These are phyloP conservation scores for Philotrypesis tridentata DNA, from an alignment of 1,140 invertebrate species.

Conservation along the genomic window DNA sequence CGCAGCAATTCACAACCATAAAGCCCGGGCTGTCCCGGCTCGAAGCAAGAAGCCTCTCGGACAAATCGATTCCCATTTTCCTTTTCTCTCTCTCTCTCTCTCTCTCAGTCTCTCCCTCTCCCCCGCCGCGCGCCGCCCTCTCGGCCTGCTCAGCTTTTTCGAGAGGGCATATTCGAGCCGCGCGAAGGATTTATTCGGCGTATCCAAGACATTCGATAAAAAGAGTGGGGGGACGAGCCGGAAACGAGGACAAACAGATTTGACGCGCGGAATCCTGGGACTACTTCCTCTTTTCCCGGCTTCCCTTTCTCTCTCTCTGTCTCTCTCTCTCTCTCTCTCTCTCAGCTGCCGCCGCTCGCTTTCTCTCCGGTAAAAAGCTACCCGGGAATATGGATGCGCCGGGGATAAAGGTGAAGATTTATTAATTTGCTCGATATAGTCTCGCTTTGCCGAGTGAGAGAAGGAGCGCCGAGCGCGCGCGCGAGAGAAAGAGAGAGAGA, in stretches of 20 bases:
- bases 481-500: too few species aligned
- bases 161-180: slow-evolving; percentile 26
- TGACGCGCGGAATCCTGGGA: slow-evolving; percentile 7
- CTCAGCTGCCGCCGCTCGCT: too few species aligned
- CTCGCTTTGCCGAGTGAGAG: background rate
- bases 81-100: background rate
- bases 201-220: slow-evolving; percentile 21
- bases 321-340: too few species aligned
- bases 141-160: background rate
- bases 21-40: background rate
- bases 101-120: background rate
- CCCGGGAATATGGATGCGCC: background rate
- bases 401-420: slow-evolving; percentile 35
- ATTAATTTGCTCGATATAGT: slow-evolving; percentile 28
- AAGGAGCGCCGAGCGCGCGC: too few species aligned
- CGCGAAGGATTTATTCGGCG: slow-evolving; percentile 6
- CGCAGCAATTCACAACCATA: background rate
- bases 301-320: background rate
- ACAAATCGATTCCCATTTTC: slow-evolving; percentile 33
- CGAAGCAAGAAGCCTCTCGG: background rate
- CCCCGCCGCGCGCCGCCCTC: too few species aligned
- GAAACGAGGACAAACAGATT: slow-evolving; percentile 33
- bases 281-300: background rate
- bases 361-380: background rate
- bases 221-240: background rate